Percentiles rank a stretch among this genome's conserved stretches.
These are phyloP conservation scores for Campylorhamphus procurvoides DNA, from an alignment of 2,113 vertebrate species.

Conservation along the genomic window DNA sequence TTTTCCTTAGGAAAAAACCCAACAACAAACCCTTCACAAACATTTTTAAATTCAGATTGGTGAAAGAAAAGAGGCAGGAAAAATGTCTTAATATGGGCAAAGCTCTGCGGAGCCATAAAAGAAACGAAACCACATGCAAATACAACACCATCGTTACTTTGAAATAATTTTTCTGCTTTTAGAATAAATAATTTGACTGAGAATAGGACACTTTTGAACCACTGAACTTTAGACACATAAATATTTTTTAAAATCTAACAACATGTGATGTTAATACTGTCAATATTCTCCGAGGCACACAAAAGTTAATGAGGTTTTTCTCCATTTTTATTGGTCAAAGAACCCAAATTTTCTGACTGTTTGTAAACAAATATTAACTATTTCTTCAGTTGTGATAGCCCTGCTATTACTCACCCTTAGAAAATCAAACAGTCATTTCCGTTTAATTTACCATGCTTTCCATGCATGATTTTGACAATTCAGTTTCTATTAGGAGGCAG, in stretches of 20 bases:
- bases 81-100: not conserved
- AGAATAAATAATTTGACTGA: not conserved
- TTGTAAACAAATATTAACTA: not conserved
- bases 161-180: not conserved
- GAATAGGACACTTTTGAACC: not conserved
- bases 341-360: not conserved
- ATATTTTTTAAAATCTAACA: not conserved
- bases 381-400: not conserved
- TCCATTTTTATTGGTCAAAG: not conserved
- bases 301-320: not conserved
- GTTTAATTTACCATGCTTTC: not conserved
- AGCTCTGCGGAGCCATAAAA: not conserved
- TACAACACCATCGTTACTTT: not conserved
- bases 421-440: not conserved
- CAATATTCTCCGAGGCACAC: not conserved
- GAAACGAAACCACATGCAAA: not conserved
- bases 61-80: not conserved
- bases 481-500: not conserved
- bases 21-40: not conserved
- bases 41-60: not conserved
- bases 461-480: not conserved
- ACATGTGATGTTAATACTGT: not conserved
- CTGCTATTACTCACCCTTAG: not conserved
- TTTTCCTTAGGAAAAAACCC: not conserved
- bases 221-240: not conserved